Evolutionary conservation across 35 echinoderm and acorn worm genomes (phyloP).

Genomic region (Strongylocentrotus purpuratus): DNA sequence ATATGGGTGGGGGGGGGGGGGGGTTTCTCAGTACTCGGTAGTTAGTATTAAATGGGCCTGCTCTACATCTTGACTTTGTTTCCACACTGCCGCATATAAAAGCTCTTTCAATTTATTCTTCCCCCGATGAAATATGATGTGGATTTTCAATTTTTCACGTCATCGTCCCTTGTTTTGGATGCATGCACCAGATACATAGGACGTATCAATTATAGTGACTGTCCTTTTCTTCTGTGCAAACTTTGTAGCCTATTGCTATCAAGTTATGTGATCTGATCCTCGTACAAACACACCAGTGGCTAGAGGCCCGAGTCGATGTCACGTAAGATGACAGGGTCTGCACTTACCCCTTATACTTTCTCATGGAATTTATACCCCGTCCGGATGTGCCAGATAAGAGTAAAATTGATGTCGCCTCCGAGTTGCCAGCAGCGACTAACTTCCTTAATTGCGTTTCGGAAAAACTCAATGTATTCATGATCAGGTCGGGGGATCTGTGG

Average conservation of each 20-base stretch:
- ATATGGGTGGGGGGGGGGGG: not conserved
- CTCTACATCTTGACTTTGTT: not conserved
- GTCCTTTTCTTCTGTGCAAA: constrained; percentile 9
- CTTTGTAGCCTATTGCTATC: constrained; percentile 5
- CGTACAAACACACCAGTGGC: not conserved
- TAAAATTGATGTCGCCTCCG: constrained; percentile 50
- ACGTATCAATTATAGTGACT: constrained; percentile 4
- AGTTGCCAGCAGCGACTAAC: constrained; percentile 42
- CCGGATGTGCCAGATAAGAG: constrained; percentile 51
- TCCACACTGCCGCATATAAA: not conserved
- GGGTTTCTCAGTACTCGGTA: no score
- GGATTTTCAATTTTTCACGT: not conserved
- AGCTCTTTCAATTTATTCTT: not conserved
- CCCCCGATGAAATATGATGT: not conserved
- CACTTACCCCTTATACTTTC: constrained; percentile 19
- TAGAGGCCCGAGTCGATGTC: not conserved
- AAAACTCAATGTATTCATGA: constrained; percentile 45
- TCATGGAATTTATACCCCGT: not conserved
- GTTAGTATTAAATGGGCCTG: not conserved
- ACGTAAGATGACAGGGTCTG: constrained; percentile 31
- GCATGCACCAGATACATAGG: not conserved
- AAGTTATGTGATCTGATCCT: not conserved
- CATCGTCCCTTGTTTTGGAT: not conserved
- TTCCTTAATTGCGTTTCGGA: constrained; percentile 47
- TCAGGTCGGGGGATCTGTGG: constrained; percentile 12